Evolutionary conservation across 2,888 invertebrate genomes (phyloP), one percentile per base, ranked within the genome.

Genomic region (Erannis defoliaria): DNA sequence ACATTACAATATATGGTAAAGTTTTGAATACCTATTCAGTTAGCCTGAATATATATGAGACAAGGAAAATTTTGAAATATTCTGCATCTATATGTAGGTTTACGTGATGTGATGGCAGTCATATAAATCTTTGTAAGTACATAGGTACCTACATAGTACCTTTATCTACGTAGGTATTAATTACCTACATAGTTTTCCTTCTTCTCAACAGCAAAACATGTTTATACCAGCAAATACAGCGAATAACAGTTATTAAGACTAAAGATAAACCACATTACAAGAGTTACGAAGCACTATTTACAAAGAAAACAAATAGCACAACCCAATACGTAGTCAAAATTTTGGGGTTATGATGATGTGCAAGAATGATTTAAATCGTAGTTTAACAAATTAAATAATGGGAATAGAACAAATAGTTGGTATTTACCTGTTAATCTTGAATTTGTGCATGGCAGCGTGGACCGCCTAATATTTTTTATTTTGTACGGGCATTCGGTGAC

Each of bases 401-500:
- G 10, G 51, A 62, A 58, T 4, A 38, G 23, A 31, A 49, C 58
- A 67, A 45, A 54, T 48, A 42, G 18, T 35, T 33, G 29, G 14
- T 68, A 75, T 67, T 84, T 85, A 92, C 92, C 92, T 92, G 84
- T 69, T 78, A 79, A 76, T 89, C 90, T 89, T 90, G 90, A 88
- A 82, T 91, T 91, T 91, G 90, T 90, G 90, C 92, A 91, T 92
- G 89, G 92, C 90, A 92, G 91, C 80, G 76, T 71, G 70, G 74
- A 84, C 86, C 86, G 89, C 89, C 88, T 83, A 80, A 82, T 82
- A 82, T 73, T 81, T 86, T 80, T 81, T 80, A 77, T 78, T 74
- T 82, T 80, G 90, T 90, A 92, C 92, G 91, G 92, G 90, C 91
- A 86, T 78, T 77, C 71, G 84, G 81, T 88, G 89, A 89, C 88